phyloP scores from a whole-genome alignment of 1,140 invertebrate genomes.

The Leptinotarsa undecemlineata region DNA sequence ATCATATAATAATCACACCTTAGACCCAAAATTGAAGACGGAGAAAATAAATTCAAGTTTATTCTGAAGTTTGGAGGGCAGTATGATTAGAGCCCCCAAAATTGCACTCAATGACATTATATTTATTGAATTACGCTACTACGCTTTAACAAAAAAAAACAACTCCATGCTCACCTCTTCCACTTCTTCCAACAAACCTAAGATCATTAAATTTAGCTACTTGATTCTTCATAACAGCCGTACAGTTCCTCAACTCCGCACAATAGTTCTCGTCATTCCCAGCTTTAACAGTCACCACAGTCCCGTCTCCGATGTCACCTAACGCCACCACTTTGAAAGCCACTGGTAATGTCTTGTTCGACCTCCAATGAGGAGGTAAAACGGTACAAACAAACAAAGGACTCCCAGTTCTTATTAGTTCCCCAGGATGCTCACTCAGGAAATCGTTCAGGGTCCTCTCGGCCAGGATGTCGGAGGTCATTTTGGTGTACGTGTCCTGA shows the following conservation, averaged over 20 bases:
- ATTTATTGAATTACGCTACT: no score
- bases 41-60: no score
- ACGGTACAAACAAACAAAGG: slow-evolving; percentile 91
- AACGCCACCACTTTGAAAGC: slow-evolving; percentile 92
- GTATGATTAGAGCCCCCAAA: no score
- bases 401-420: slow-evolving; percentile 90
- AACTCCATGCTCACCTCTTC: slow-evolving; percentile 80
- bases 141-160: not conserved
- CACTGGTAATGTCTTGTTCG: slow-evolving; percentile 95
- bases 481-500: slow-evolving; percentile 84
- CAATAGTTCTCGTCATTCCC: slow-evolving; percentile 98
- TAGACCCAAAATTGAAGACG: no score
- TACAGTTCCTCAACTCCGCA: slow-evolving; percentile 90
- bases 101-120: no score
- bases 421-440: slow-evolving; percentile 87
- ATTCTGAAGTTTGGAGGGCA: no score
- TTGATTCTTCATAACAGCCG: slow-evolving; percentile 95
- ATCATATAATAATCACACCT: no score
- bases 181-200: slow-evolving; percentile 94
- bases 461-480: slow-evolving; percentile 84
- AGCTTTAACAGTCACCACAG: slow-evolving; percentile 90
- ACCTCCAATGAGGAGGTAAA: slow-evolving; percentile 91
- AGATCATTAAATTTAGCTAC: slow-evolving; percentile 98
- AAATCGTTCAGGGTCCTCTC: slow-evolving; percentile 88
- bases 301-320: slow-evolving; percentile 92